Evolutionary conservation across 2,797 vertebrate genomes (phyloP).

Genomic region (Periophthalmus magnuspinnatus): DNA sequence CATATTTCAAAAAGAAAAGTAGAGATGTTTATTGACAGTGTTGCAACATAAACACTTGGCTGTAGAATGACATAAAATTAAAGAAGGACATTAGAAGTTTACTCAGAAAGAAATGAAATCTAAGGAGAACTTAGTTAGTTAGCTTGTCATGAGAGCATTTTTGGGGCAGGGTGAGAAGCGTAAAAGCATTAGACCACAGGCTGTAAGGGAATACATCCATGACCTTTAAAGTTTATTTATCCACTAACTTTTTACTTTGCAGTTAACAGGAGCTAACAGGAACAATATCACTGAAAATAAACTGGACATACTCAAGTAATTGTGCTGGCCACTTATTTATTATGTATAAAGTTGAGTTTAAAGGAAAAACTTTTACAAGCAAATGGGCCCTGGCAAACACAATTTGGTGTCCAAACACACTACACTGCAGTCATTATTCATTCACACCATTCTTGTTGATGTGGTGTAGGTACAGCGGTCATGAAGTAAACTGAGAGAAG

Average conservation of each 20-base stretch:
- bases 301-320: neutral
- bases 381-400: too few species aligned
- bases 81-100: too few species aligned
- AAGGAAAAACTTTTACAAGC: neutral
- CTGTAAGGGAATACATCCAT: neutral
- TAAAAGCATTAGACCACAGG: neutral
- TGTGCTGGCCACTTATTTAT: too few species aligned
- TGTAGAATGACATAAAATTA: neutral
- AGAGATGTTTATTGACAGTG: neutral
- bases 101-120: neutral
- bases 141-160: too few species aligned
- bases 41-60: neutral
- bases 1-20: neutral
- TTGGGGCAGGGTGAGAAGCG: too few species aligned
- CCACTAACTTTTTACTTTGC: neutral
- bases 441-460: neutral
- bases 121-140: neutral
- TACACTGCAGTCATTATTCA: neutral
- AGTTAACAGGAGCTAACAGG: neutral
- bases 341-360: neutral
- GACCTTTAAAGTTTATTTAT: neutral
- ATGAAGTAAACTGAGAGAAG: too few species aligned
- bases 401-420: too few species aligned
- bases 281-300: neutral
- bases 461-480: too few species aligned